These are phyloP conservation scores for Lepidothrix coronata DNA, from an alignment of 2,113 vertebrate genomes.

Conservation along the genomic window DNA sequence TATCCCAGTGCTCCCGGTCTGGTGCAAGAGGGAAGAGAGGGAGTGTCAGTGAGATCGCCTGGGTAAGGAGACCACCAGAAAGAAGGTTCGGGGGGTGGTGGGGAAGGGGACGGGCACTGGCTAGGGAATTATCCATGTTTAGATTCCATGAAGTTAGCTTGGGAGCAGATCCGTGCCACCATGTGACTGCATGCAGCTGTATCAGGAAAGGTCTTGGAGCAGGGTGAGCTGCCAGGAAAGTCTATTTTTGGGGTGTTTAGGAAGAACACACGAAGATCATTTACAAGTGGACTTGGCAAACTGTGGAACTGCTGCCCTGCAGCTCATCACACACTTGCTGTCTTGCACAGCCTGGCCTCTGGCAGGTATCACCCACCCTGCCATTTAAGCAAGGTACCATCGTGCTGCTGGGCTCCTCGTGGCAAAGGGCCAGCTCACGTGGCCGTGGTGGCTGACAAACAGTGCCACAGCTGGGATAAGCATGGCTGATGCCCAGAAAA, in stretches of 20 bases:
- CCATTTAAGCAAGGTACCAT: not conserved
- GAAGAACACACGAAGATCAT: constrained; percentile 1
- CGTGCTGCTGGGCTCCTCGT: not conserved
- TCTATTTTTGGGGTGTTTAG: constrained; percentile 60
- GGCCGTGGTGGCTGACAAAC: not conserved
- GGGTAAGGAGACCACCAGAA: not conserved
- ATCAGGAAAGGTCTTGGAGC: not conserved
- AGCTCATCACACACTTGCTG: not conserved
- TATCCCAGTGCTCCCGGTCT: constrained; percentile 46
- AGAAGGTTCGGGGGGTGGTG: not conserved
- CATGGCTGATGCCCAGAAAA: not conserved
- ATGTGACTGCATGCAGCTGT: not conserved
- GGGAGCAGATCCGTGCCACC: not conserved
- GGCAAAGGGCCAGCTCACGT: not conserved
- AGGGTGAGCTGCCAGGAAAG: constrained; percentile 27
- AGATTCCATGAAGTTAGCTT: constrained; percentile 4
- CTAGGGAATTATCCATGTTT: not conserved
- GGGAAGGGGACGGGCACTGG: not conserved
- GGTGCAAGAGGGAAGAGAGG: not conserved
- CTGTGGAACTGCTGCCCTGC: not conserved
- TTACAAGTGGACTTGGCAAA: constrained; percentile 50
- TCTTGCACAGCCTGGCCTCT: not conserved
- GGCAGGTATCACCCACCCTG: not conserved
- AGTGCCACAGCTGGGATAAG: not conserved
- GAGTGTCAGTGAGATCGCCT: rapidly evolving